Evolutionary conservation across 2,113 vertebrate species (phyloP).

Genomic region (Parotia lawesii): DNA sequence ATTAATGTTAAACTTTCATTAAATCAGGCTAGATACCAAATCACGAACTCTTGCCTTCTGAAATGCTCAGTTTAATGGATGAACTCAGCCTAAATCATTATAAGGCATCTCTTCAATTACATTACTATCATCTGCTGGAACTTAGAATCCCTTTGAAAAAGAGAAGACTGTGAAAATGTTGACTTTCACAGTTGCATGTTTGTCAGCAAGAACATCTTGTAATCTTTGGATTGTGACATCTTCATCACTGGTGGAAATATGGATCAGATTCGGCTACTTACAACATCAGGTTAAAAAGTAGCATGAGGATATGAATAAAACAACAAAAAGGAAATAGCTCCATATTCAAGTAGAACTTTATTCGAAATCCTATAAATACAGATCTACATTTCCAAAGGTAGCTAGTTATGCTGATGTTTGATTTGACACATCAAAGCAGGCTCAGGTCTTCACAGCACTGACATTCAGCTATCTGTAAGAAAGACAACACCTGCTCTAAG

Average conservation of each 20-base stretch:
- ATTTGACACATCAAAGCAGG: not conserved
- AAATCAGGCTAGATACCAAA: not conserved
- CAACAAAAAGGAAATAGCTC: not conserved
- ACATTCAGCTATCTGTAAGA: slow-evolving; percentile 20
- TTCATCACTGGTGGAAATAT: not conserved
- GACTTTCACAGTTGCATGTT: not conserved
- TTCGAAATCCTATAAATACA: not conserved
- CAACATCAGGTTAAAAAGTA: not conserved
- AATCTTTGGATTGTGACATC: not conserved
- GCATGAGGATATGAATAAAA: not conserved
- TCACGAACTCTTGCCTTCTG: not conserved
- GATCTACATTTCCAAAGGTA: not conserved
- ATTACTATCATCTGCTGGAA: not conserved
- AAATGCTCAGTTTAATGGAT: not conserved
- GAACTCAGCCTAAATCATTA: not conserved
- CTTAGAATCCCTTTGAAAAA: not conserved
- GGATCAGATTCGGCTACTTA: not conserved
- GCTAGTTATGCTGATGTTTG: not conserved
- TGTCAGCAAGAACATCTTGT: not conserved
- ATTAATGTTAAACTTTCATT: not conserved
- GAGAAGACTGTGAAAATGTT: not conserved
- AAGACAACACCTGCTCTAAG: not conserved
- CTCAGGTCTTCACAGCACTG: not conserved
- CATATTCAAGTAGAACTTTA: not conserved
- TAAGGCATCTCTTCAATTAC: not conserved